A percentile compares a stretch with the other conserved stretches of the same genome.
Evolutionary conservation across 1,140 invertebrate genomes (phyloP).

Genomic region (Spodoptera litura): DNA sequence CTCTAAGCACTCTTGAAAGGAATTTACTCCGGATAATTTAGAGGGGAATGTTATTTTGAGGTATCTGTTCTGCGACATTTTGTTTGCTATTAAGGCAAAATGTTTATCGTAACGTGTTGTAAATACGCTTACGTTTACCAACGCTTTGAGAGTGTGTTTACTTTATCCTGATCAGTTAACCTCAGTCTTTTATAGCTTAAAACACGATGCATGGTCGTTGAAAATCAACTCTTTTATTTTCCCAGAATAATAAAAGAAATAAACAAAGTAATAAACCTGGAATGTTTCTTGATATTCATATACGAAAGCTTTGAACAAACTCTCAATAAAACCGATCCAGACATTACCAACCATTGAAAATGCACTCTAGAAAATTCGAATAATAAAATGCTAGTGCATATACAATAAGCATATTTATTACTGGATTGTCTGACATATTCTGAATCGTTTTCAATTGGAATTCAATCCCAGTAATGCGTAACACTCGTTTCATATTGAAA

Average conservation of each 20-base stretch:
- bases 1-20: conserved; percentile 41
- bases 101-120: not conserved
- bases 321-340: not conserved
- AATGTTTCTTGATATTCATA: no score
- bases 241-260: no score
- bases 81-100: not conserved
- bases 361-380: conserved; percentile 39
- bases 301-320: not conserved
- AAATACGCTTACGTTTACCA: no score
- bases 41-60: conserved; percentile 31
- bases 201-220: no score
- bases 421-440: conserved; percentile 42
- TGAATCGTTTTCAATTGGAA: conserved; percentile 44
- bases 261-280: no score
- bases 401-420: conserved; percentile 43
- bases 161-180: no score
- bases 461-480: conserved; percentile 45
- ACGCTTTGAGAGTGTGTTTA: no score
- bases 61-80: conserved; percentile 15
- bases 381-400: conserved; percentile 39
- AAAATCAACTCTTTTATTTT: no score
- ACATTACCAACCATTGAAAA: not conserved
- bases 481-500: conserved; percentile 46
- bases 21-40: conserved; percentile 49
- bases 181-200: no score